These are phyloP conservation scores for Cossypha heuglini DNA, from an alignment of 2,797 vertebrate species.

Conservation along the genomic window DNA sequence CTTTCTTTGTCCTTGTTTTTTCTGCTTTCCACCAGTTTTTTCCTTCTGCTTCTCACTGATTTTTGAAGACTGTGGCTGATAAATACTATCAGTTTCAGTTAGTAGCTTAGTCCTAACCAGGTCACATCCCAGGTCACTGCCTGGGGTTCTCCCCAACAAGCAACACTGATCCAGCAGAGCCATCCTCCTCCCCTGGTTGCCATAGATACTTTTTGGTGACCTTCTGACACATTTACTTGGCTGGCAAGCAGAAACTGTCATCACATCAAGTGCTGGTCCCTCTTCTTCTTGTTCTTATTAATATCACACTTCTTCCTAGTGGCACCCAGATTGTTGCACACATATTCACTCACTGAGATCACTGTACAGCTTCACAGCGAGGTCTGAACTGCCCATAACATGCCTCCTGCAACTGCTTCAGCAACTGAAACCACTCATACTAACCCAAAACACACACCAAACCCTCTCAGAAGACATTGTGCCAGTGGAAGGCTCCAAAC, in stretches of 20 bases:
- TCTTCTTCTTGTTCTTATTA: background rate
- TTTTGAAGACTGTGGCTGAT: background rate
- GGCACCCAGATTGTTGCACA: background rate
- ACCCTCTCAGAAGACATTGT: background rate
- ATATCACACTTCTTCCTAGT: background rate
- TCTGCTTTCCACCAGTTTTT: background rate
- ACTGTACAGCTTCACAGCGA: accelerated
- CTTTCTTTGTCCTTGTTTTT: background rate
- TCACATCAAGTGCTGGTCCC: background rate
- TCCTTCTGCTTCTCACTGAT: background rate
- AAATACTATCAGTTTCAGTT: background rate
- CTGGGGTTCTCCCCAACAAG: background rate
- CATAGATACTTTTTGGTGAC: conserved; percentile 6
- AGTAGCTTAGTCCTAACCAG: background rate
- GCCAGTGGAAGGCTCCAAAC: background rate
- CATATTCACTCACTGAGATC: background rate
- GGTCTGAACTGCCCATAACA: background rate
- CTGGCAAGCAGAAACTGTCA: conserved; percentile 37
- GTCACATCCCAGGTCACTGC: background rate
- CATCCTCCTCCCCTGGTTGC: background rate
- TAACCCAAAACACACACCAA: accelerated
- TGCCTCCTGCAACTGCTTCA: background rate
- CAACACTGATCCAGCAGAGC: background rate
- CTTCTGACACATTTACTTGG: conserved; percentile 17
- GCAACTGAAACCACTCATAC: background rate